phyloP scores from a whole-genome alignment of 2,113 vertebrate genomes.

The Uria aalge region DNA sequence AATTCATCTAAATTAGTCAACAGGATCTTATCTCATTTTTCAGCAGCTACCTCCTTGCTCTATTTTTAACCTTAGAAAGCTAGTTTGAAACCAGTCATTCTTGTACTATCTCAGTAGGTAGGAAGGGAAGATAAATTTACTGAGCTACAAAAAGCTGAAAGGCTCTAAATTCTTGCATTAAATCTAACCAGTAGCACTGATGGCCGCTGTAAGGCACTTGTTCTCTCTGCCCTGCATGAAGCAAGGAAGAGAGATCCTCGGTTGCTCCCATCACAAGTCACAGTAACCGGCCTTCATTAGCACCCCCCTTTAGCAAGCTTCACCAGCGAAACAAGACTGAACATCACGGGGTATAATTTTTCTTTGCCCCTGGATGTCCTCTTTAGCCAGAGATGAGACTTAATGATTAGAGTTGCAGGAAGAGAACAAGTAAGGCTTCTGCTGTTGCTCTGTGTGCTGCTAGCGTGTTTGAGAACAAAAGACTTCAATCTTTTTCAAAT shows the following conservation, averaged over 20 bases:
- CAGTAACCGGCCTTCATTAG: fast-evolving
- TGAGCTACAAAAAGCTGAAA: not conserved
- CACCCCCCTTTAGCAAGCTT: not conserved
- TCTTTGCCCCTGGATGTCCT: not conserved
- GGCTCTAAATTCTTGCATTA: not conserved
- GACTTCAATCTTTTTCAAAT: not conserved
- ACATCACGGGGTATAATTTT: not conserved
- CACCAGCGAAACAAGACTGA: not conserved
- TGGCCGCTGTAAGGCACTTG: not conserved
- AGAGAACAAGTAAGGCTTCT: not conserved
- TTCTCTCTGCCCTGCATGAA: not conserved
- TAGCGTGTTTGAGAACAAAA: not conserved
- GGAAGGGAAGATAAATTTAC: not conserved
- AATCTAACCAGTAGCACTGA: not conserved
- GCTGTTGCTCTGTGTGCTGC: not conserved
- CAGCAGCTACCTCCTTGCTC: not conserved
- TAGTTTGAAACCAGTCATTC: not conserved
- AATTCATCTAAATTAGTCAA: not conserved
- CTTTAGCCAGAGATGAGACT: not conserved
- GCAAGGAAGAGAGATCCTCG: not conserved
- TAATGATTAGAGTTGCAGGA: not conserved
- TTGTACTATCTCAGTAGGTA: not conserved
- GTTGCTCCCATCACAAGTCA: not conserved
- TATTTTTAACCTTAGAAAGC: not conserved
- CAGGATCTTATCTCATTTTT: not conserved